Evolutionary conservation across 2,888 invertebrate genomes (phyloP).

Genomic region (Agriopis leucophaearia): DNA sequence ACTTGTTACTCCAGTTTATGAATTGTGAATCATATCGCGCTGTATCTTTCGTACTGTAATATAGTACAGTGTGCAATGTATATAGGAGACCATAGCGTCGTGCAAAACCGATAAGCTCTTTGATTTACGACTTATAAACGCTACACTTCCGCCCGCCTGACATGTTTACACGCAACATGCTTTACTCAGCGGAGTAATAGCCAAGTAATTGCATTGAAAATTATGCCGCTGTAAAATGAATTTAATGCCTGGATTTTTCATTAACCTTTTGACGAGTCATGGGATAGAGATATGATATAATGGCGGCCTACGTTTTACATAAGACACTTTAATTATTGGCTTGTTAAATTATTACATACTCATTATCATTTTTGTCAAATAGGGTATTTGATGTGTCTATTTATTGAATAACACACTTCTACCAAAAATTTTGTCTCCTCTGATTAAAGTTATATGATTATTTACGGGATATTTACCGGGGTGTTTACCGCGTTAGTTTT

Average conservation of each 20-base stretch:
- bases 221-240: constrained; percentile 10
- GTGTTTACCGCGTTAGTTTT: too few relatives aligned
- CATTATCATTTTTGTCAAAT: too few relatives aligned
- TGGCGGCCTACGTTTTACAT: too few relatives aligned
- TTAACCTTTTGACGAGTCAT: background rate
- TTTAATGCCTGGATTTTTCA: constrained; percentile 45
- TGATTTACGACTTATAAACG: constrained; percentile 81
- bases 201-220: constrained; percentile 15
- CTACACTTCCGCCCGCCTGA: constrained; percentile 72
- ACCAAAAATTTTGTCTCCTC: too few relatives aligned
- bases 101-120: constrained; percentile 74
- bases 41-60: constrained; percentile 8
- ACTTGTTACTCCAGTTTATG: too few relatives aligned
- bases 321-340: too few relatives aligned
- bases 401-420: too few relatives aligned
- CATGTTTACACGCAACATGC: constrained; percentile 41
- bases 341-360: too few relatives aligned
- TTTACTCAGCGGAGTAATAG: constrained; percentile 28
- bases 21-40: too few relatives aligned
- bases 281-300: background rate
- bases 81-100: constrained; percentile 56
- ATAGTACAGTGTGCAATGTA: constrained; percentile 38
- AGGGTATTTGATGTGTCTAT: too few relatives aligned
- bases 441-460: too few relatives aligned
- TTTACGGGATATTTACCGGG: too few relatives aligned